phyloP scores from a whole-genome alignment of 2,797 vertebrate genomes.

The Simalia tracyae region DNA sequence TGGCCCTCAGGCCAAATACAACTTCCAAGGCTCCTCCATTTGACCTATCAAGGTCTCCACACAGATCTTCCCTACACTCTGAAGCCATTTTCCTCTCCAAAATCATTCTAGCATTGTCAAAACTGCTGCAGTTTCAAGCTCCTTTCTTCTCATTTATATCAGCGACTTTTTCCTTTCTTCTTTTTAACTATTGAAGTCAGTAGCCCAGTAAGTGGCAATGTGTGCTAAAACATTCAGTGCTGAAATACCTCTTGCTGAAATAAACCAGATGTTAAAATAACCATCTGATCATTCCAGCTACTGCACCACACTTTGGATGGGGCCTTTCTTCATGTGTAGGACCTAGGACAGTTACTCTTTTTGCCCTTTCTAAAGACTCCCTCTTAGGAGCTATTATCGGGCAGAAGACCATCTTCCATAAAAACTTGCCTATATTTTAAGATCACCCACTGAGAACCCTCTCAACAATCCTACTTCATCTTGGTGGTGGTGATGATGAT shows the following conservation, averaged over 20 bases:
- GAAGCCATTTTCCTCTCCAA: neutral
- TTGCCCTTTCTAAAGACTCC: neutral
- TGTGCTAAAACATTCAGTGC: neutral
- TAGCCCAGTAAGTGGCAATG: neutral
- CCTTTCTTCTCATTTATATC: neutral
- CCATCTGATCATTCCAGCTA: neutral
- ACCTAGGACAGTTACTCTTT: neutral
- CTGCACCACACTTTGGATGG: neutral
- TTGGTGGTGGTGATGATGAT: neutral
- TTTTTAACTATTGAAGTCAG: neutral
- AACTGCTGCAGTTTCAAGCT: neutral
- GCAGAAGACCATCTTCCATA: neutral
- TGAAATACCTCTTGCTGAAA: neutral
- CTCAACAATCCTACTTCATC: neutral
- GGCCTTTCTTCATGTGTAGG: neutral
- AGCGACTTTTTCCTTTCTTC: neutral
- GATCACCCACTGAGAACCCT: neutral
- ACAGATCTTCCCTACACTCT: neutral
- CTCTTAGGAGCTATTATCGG: neutral
- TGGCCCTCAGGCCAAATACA: neutral
- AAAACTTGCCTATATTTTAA: neutral
- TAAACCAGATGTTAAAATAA: neutral
- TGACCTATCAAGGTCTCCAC: neutral
- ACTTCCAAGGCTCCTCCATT: neutral
- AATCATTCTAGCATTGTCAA: neutral